Conservation (phyloP, 2,113 vertebrate species). For the Rhadina sibilatrix region DNA sequence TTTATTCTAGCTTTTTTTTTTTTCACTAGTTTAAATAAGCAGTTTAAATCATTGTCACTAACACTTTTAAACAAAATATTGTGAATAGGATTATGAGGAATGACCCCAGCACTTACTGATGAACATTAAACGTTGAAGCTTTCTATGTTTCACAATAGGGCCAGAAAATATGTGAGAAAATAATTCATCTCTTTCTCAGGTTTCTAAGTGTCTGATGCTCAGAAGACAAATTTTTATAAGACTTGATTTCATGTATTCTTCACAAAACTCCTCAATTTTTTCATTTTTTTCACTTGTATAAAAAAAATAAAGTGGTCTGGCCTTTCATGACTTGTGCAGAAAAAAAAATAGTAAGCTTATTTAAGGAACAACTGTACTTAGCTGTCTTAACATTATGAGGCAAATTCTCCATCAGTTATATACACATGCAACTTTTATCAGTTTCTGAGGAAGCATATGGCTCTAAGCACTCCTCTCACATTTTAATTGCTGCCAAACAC, state of each 20-base stretch:
- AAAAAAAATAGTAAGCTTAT: not conserved
- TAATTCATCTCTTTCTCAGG: not conserved
- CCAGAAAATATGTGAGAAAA: not conserved
- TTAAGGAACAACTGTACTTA: not conserved
- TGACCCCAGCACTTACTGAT: not conserved
- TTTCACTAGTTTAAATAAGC: not conserved
- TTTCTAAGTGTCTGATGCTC: not conserved
- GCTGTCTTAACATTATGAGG: not conserved
- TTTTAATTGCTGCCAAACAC: conserved; percentile 43
- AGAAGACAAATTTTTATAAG: not conserved
- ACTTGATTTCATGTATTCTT: not conserved
- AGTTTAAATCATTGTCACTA: not conserved
- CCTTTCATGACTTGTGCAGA: not conserved
- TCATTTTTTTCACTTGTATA: not conserved
- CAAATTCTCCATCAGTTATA: conserved; percentile 1
- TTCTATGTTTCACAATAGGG: not conserved
- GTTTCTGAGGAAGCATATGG: conserved; percentile 29
- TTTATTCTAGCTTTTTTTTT: not conserved
- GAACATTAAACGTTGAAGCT: not conserved
- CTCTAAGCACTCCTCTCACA: not conserved
- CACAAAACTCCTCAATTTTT: not conserved
- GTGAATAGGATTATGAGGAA: not conserved
- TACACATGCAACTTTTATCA: conserved; percentile 9
- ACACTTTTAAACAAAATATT: not conserved
- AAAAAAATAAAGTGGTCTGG: not conserved